Percentiles rank a stretch among this genome's conserved stretches.
phyloP scores from a whole-genome alignment of 2,797 vertebrate species.

The Linurgus olivaceus region DNA sequence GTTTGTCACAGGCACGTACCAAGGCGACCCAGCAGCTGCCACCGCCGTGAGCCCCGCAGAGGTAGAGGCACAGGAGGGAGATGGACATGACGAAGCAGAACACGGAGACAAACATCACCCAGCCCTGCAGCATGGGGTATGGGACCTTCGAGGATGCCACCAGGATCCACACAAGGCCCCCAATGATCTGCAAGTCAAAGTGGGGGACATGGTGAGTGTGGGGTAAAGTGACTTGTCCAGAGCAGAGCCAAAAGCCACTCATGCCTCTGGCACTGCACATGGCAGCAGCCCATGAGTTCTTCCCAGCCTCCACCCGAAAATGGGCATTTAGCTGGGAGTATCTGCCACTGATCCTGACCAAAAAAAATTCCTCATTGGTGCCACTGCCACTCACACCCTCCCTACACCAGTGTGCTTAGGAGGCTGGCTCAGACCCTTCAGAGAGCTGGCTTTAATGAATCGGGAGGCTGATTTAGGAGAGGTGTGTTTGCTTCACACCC shows the following conservation, averaged over 20 bases:
- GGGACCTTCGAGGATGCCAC: conserved; percentile 74
- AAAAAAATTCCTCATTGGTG: neutral
- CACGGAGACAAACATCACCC: conserved; percentile 91
- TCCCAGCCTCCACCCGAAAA: neutral
- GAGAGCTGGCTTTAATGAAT: neutral
- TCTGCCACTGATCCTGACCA: neutral
- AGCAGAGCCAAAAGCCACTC: neutral
- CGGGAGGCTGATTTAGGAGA: neutral
- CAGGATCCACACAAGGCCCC: conserved; percentile 92
- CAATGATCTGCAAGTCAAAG: conserved; percentile 73
- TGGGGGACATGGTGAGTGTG: neutral
- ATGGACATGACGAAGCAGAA: conserved; percentile 86
- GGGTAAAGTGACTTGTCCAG: neutral
- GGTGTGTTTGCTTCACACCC: neutral
- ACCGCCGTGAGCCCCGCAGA: conserved; percentile 63
- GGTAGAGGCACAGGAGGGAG: conserved; percentile 77
- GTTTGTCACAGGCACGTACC: conserved; percentile 63
- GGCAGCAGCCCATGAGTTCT: neutral
- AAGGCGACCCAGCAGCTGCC: conserved; percentile 67
- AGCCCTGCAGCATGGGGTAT: conserved; percentile 72
- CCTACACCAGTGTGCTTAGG: neutral
- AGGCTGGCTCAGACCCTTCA: neutral
- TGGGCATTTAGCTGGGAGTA: neutral
- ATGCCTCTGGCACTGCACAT: rapidly evolving
- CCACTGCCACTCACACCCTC: neutral